Evolutionary conservation across 2,797 vertebrate genomes (phyloP).

Genomic region (Esox masquinongy): DNA sequence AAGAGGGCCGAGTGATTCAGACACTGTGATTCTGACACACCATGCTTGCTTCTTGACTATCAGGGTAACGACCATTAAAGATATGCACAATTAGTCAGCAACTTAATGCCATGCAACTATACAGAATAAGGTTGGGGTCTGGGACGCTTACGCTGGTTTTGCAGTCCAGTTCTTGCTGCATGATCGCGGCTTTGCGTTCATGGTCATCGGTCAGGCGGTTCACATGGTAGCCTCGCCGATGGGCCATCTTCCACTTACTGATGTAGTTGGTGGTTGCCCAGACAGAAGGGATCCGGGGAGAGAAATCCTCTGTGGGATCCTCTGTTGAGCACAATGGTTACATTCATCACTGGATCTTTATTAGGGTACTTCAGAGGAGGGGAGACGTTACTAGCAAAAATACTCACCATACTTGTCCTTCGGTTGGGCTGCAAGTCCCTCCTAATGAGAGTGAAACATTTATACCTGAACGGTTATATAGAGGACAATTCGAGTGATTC

Average conservation of each 20-base stretch:
- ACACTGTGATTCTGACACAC: background rate
- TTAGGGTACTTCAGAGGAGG: background rate
- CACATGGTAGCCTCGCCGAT: conserved; percentile 8
- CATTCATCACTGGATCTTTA: background rate
- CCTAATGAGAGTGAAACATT: background rate
- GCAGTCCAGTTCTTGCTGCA: conserved; percentile 9
- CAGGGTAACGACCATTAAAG: background rate
- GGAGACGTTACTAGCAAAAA: background rate
- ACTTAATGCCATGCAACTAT: background rate
- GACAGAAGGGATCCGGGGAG: background rate
- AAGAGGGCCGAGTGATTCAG: background rate
- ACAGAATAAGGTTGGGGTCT: background rate
- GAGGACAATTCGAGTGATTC: background rate
- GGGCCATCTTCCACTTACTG: conserved; percentile 18
- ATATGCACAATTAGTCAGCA: background rate
- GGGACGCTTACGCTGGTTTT: conserved; percentile 13
- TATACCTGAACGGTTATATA: background rate
- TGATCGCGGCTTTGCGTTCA: background rate
- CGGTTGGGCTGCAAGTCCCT: background rate
- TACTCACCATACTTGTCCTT: background rate
- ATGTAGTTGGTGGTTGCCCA: conserved; percentile 1
- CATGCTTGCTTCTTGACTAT: background rate
- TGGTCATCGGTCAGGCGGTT: background rate
- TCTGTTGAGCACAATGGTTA: background rate
- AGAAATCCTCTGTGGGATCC: background rate